Conservation (phyloP, 2,888 invertebrate species). For the Tuta absoluta region DNA sequence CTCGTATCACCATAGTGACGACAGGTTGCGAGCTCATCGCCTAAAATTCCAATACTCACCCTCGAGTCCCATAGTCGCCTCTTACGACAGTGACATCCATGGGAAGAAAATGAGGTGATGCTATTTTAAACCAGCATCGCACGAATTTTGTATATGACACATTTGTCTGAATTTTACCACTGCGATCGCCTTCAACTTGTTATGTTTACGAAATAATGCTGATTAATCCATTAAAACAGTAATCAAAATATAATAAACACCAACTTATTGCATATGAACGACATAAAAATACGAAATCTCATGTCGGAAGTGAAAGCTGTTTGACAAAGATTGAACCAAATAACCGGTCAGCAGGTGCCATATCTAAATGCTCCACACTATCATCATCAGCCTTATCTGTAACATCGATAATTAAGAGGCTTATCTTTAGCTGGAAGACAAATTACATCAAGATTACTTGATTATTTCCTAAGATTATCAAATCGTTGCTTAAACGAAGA, state of each 20-base stretch:
- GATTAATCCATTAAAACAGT: not conserved
- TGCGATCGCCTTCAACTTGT: not conserved
- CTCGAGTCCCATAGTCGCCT: too few species aligned
- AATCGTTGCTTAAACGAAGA: slow-evolving; percentile 19
- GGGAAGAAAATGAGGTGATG: too few species aligned
- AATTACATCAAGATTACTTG: slow-evolving; percentile 40
- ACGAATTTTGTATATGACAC: too few species aligned
- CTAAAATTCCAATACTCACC: too few species aligned
- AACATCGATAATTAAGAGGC: slow-evolving; percentile 49
- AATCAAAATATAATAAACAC: not conserved
- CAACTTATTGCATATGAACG: slow-evolving; percentile 3
- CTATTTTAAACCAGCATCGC: too few species aligned
- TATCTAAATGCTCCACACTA: slow-evolving; percentile 41
- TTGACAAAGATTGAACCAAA: slow-evolving; percentile 33
- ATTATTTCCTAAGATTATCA: slow-evolving; percentile 31
- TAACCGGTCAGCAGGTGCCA: slow-evolving; percentile 39
- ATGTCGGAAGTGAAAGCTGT: slow-evolving; percentile 38
- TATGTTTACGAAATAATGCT: not conserved
- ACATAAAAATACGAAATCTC: not conserved
- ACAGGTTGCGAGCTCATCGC: too few species aligned
- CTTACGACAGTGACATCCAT: too few species aligned
- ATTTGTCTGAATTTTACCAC: not conserved
- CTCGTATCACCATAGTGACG: too few species aligned
- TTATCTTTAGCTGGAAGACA: slow-evolving; percentile 44
- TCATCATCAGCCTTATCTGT: slow-evolving; percentile 40